Evolutionary conservation across 2,113 vertebrate species (phyloP), one percentile per base, ranked within the genome.

Genomic region (Tor tambroides): DNA sequence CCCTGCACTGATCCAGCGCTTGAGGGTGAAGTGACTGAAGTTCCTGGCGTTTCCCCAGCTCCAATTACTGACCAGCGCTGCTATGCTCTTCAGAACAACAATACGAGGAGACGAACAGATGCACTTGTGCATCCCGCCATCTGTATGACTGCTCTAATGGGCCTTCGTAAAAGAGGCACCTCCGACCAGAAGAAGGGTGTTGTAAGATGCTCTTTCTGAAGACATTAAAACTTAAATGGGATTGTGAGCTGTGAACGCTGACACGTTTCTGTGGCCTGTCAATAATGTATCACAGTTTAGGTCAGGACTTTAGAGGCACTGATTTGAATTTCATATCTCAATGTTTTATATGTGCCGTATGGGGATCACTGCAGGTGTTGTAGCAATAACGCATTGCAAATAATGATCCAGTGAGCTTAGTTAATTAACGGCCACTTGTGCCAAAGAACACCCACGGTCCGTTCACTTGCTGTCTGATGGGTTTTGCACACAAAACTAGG

Each of bases 1-100:
- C 28, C 14, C 14, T 21, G 23, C 5, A 59, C 63, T 28, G 46
- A 59, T 61, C 26, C 61, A 69, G 43, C 6, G 46, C 82, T 65
- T 51, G 26, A 79, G 75, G 32, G 43, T 67, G 19, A 10, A 75
- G 43, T 38, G 72, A 74, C 54, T 43, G 56, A 83, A 83, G 71
- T 72, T 76, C 32, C 11, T 72, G 74, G 41, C 61, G 1, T 59
- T 79, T 67, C 5, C 61, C 63, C 46, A 61, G 63, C 26, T 69
- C 79, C 82, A 87, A 79, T 87, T 87, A 87, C 74, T 78, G 86
- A 84, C 72, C 80, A 56, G 11, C 59, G 15, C 59, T 15, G 38
- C 9, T 46, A 23, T 19, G 3, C 46, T 21, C 56, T 78, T 43
- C 74, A 67, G 43, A 54, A 51, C 23, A 72, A 59, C 77, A 59